Percentiles rank a stretch among this genome's conserved stretches.
Evolutionary conservation across 2,888 invertebrate genomes (phyloP).

Genomic region (Nebria salina): DNA sequence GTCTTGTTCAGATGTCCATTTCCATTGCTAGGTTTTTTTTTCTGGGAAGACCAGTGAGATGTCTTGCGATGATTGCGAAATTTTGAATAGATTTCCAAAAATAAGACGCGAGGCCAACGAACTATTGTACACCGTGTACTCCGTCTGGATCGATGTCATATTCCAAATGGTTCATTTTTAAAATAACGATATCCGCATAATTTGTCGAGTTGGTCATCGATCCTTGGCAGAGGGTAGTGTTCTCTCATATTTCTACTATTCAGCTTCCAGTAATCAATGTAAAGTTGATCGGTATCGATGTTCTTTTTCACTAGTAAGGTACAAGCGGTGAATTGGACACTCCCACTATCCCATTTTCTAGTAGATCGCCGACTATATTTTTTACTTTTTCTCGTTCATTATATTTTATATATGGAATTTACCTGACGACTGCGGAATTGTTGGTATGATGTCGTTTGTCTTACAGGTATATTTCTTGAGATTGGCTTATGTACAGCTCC

Average conservation of each 20-base stretch:
- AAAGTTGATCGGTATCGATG: constrained; percentile 47
- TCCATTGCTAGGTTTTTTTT: constrained; percentile 46
- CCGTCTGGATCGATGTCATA: constrained; percentile 18
- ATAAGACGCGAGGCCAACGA: constrained; percentile 53
- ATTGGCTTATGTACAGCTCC: no score
- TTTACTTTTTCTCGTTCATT: constrained; percentile 46
- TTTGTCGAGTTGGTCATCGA: constrained; percentile 51
- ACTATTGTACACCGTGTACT: constrained; percentile 51
- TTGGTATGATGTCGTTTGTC: no score
- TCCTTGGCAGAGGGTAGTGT: constrained; percentile 52
- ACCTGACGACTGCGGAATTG: no score
- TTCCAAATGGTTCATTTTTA: constrained; percentile 14
- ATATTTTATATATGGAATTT: no score
- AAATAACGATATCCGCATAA: constrained; percentile 50
- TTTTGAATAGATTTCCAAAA: constrained; percentile 53
- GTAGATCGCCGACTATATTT: constrained; percentile 46
- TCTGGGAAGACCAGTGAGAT: constrained; percentile 50
- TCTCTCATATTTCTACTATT: constrained; percentile 52
- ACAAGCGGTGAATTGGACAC: constrained; percentile 50
- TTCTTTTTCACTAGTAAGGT: constrained; percentile 48
- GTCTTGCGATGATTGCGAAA: constrained; percentile 51
- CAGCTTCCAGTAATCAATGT: constrained; percentile 51
- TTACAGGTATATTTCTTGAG: no score
- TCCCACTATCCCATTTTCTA: constrained; percentile 45
- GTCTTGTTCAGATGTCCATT: constrained; percentile 45